Evolutionary conservation across 2,113 vertebrate genomes (phyloP), one percentile per base, ranked within the genome.

Genomic region (Chamaetylas fuelleborni): DNA sequence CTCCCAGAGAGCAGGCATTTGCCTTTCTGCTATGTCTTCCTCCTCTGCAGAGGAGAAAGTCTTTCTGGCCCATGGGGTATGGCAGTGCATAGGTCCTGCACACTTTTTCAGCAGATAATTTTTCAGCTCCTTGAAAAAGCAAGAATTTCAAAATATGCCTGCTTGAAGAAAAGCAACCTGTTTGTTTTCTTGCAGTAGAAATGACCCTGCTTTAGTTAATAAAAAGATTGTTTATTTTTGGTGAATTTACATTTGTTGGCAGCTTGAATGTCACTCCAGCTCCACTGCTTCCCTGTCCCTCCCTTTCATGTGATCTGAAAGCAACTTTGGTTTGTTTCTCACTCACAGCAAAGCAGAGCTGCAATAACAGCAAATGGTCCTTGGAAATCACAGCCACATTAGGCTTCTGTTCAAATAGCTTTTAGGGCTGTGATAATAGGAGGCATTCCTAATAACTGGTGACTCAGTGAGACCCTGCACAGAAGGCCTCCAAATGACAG

Each of bases 321-420:
- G 96, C 96, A 95, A 95, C 97, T 97, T 97, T 81, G 88, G 96
- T 97, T 97, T 96, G 97, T 81, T 90, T 93, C 96, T 96, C 94
- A 79, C 92, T 97, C 97, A 96, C 96, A 97, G 95, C 81, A 85
- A 94, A 97, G 91, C 97, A 97, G 97, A 97, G 97, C 96, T 81
- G 97, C 97, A 97, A 97, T 98, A 98, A 98, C 92, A 93, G 97
- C 97, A 98, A 98, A 98, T 98, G 98, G 97, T 93, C 97, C 98
- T 98, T 98, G 98, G 98, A 98, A 98, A 97, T 97, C 97, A 97
- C 95, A 97, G 82, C 90, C 97, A 36, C 98, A 98, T 98, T 98
- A 98, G 97, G 98, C 98, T 98, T 97, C 97, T 96, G 97, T 98
- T 98, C 98, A 98, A 98, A 98, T 97, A 96, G 98, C 97, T 98